These are phyloP conservation scores for Bucco capensis DNA, from an alignment of 2,113 vertebrate genomes.

Conservation along the genomic window DNA sequence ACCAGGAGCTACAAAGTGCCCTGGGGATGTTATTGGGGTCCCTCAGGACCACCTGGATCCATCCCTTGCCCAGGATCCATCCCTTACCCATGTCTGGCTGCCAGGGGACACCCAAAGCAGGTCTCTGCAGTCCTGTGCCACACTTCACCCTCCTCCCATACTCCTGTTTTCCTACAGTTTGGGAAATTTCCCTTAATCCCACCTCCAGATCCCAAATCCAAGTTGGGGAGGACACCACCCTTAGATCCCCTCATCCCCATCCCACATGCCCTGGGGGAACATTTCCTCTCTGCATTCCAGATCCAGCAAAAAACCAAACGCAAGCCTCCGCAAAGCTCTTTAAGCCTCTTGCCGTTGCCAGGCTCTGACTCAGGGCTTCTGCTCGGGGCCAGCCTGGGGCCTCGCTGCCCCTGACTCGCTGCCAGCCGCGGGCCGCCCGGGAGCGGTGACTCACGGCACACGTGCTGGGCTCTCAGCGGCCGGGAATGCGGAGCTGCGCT, in stretches of 20 bases:
- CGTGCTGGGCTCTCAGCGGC: neutral
- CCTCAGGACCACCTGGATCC: neutral
- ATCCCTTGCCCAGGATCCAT: fast-evolving
- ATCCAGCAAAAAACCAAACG: neutral
- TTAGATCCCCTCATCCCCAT: neutral
- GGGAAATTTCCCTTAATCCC: neutral
- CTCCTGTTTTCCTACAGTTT: fast-evolving
- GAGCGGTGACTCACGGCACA: neutral
- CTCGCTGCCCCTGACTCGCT: neutral
- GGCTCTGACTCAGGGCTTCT: conserved; percentile 2
- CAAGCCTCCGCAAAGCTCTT: neutral
- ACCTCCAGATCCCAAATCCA: neutral
- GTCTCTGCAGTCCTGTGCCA: neutral
- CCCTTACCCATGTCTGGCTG: neutral
- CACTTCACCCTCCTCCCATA: neutral
- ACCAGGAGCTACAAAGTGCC: neutral
- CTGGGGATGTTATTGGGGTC: neutral
- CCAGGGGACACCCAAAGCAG: neutral
- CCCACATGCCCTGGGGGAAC: neutral
- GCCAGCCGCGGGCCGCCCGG: neutral
- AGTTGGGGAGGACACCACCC: fast-evolving
- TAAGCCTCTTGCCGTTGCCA: neutral
- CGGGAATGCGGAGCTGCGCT: neutral
- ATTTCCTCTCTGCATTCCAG: neutral
- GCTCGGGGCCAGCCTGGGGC: neutral